These are phyloP conservation scores for Brevimyrus niger DNA, from an alignment of 2,113 vertebrate species.

Conservation along the genomic window DNA sequence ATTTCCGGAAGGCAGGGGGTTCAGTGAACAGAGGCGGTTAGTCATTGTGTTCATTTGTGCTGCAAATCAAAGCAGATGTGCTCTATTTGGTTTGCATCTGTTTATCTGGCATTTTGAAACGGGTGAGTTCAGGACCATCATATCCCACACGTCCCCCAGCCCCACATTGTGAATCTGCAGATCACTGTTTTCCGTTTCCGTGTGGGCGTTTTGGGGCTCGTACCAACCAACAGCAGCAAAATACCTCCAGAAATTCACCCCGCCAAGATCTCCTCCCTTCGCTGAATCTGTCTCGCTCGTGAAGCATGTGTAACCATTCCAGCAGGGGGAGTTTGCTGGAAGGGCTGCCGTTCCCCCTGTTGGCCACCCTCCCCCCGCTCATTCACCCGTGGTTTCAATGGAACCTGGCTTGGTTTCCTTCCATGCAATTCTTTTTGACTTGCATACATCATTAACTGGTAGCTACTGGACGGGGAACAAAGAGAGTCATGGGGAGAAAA, in stretches of 20 bases:
- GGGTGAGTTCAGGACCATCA: background rate
- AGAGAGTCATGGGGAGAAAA: background rate
- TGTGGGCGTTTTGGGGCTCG: background rate
- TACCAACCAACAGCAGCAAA: background rate
- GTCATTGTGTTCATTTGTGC: background rate
- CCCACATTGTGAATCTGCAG: background rate
- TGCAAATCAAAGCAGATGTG: background rate
- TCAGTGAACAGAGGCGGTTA: background rate
- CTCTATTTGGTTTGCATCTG: background rate
- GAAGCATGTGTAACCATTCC: conserved; percentile 9
- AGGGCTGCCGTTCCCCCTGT: conserved; percentile 37
- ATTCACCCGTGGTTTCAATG: background rate
- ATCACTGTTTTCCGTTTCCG: background rate
- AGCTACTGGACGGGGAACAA: conserved; percentile 14
- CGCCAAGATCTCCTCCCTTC: background rate
- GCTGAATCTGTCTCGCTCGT: background rate
- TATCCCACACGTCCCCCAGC: background rate
- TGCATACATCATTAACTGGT: conserved; percentile 13
- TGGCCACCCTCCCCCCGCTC: background rate
- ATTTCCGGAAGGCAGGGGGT: background rate
- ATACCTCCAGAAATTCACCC: background rate
- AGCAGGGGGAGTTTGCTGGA: conserved; percentile 40
- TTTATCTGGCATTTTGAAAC: background rate
- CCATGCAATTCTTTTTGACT: conserved; percentile 8
- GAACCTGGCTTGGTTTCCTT: background rate